Evolutionary conservation across 2,888 invertebrate genomes (phyloP).

Genomic region (Esperia sulphurella): DNA sequence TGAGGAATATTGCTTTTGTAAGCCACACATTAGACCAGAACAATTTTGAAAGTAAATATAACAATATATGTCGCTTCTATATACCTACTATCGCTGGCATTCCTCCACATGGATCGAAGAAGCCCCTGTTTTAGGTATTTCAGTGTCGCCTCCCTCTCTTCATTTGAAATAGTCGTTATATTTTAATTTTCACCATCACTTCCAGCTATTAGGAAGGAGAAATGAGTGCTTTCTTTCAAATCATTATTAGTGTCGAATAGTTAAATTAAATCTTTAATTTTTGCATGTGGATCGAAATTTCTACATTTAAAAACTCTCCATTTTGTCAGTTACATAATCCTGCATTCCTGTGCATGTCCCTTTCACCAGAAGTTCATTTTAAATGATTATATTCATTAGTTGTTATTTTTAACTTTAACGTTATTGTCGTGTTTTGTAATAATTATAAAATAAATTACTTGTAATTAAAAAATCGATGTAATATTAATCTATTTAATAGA

Average conservation of each 20-base stretch:
- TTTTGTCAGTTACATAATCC: conserved; percentile 40
- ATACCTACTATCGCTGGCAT: conserved; percentile 28
- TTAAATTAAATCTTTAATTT: conserved; percentile 28
- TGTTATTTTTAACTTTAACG: conserved; percentile 21
- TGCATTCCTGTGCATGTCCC: conserved; percentile 60
- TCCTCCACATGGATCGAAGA: conserved; percentile 31
- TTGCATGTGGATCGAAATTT: conserved; percentile 41
- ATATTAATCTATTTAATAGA: too few species aligned
- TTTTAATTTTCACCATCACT: conserved; percentile 40
- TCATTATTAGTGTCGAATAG: conserved; percentile 27
- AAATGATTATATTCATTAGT: conserved; percentile 38
- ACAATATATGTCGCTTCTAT: conserved; percentile 41
- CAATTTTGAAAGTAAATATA: neutral
- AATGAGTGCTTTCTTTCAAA: conserved; percentile 26
- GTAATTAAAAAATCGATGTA: too few species aligned
- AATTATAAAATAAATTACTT: too few species aligned
- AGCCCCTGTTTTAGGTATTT: conserved; percentile 42
- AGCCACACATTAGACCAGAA: too few species aligned
- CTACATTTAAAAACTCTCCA: conserved; percentile 24
- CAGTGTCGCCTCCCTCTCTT: conserved; percentile 44
- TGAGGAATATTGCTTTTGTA: too few species aligned
- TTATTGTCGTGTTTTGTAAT: too few species aligned
- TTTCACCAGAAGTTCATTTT: conserved; percentile 39
- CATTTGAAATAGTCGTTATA: conserved; percentile 36
- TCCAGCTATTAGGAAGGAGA: conserved; percentile 18